Evolutionary conservation across 1,140 invertebrate species (phyloP), one percentile per base, ranked within the genome.

Genomic region (Asbolus verrucosus): DNA sequence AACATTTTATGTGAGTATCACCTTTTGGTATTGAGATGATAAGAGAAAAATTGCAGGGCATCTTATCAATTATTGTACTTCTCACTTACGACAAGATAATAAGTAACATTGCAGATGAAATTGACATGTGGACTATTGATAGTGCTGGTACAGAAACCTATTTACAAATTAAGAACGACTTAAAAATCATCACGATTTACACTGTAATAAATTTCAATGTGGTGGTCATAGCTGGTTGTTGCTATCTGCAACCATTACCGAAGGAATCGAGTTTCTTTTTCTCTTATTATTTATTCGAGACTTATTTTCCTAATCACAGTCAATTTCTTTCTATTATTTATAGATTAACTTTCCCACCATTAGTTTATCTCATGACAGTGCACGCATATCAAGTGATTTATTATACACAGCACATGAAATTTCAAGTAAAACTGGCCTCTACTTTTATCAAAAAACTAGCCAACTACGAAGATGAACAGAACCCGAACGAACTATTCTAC

Each of bases 91-190:
- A 8, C 24, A 8, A 27, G 8, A 3, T 27, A 8, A 27, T 27
- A 3, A 27, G 24, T 8, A 46, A 46, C 16, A 8, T 46, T 18
- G 19, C 6, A 19, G 9, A 21, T n/a, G 41, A 46, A 19, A 4
- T 46, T 1, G 16, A 46, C 16, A 6, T 46, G 15, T 46, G 41
- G 41, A 19, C 18, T n/a, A 46, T 46, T n/a, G 41, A 46, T 16
- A 46, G 16, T n/a, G 41, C 41, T 6, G 16, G 41, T 3, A 9
- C 16, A 19, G n/a, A 46, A 19, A 3, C 19, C 5, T 8, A 19
- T 9, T 19, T 2, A 1, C 6, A 46, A 46, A 16, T 46, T 6
- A 46, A 46, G 19, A 18, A 9, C 9, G n/a, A 19, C 16, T n/a
- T 19, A 8, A 46, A 16, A 46, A 8, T 19, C 18, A 18, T 46